Base-by-base conservation (phyloP, 2,797 vertebrate genomes). In the Amazona finschi region DNA sequence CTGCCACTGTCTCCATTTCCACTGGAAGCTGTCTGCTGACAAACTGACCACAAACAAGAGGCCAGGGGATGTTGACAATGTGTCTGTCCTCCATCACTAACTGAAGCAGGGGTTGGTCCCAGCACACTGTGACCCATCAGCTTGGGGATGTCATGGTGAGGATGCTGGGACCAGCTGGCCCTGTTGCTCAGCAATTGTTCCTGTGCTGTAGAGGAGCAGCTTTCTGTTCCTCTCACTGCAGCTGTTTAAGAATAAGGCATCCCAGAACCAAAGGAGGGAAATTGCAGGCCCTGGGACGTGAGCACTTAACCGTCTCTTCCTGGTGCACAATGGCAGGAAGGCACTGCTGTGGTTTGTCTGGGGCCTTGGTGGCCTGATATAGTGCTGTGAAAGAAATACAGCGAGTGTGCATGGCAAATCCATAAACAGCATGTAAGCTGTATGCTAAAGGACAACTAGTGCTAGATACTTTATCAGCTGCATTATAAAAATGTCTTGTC, bases 281-380 rank as follows among this genome's bases (percentile, higher is more conserved):
- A 82, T 12, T 53, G 52, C 39, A 86, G 90, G 83, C 62, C 67
- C 91, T 77, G 93, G 98, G 97, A 97, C 91, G 93, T 87, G 46
- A 66, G 91, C 95, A 57, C 96, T 95, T 49, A 91, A 97, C 97
- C 89, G 43, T 95, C 95, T 97, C 98, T 99, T 98, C 98, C 98
- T 98, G 98, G 97, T 95, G 96, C 96, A 99, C 98, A 99, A 98
- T 98, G 76, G 95, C 98, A 99, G 98, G 98, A 99, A 98, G 93
- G 96, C 97, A 52, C 92, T 97, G 98, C 97, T 97, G 5, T 72
- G 86, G 93, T 97, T 98, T 98, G 98, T 98, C 97, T 97, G 95
- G 97, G 97, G 97, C 95, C 97, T 97, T 95, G 91, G 96, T 62
- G 82, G 92, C 96, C 96, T 84, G 87, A 97, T 92, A 94, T 6